Evolutionary conservation across 2,797 vertebrate genomes (phyloP), one percentile per base, ranked within the genome.

Genomic region (Otolemur crassicaudatus): DNA sequence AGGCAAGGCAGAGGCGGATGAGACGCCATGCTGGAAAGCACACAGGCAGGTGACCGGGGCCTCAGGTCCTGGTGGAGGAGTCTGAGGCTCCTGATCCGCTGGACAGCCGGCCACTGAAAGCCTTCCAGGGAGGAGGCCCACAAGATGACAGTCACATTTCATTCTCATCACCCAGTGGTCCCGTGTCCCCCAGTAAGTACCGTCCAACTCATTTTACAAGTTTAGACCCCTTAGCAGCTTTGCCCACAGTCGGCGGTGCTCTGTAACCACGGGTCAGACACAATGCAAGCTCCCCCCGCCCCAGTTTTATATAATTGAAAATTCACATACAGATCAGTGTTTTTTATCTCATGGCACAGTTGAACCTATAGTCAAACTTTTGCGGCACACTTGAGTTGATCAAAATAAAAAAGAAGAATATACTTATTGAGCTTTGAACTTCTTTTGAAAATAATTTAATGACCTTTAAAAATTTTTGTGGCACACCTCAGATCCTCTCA

Each of bases 1-100:
- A 37, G 80, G 40, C 12, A 7, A 49, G 69, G 60, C 2, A 2
- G 46, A 10, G 80, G 5, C 1, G 25, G 49, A 29, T 0, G 0
- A 3, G 29, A 65, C 17, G 16, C 20, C 60, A 53, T 0, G 14
- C 22, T 11, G 22, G 84, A 31, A n/a, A 65, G 53, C 31, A 77
- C 14, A 4, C 46, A 20, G 69, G 29, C n/a, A 22, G 70, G 9
- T 49, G 67, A 19, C 4, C 4, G 4, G 63, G 49, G 3, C 16
- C 56, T 49, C 34, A 29, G 1, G 0, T 5, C 46, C 81, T 69
- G 40, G 63, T 14, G 25, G 37, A 56, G 87, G 46, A 49, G 73
- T 56, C 19, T 65, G 37, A 11, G 31, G 69, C 7, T 4, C 22
- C 27, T 3, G 58, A 49, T 77, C 29, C 9, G 69, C 12, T 27